phyloP scores from a whole-genome alignment of 2,888 invertebrate species.

The Eledona agricola region DNA sequence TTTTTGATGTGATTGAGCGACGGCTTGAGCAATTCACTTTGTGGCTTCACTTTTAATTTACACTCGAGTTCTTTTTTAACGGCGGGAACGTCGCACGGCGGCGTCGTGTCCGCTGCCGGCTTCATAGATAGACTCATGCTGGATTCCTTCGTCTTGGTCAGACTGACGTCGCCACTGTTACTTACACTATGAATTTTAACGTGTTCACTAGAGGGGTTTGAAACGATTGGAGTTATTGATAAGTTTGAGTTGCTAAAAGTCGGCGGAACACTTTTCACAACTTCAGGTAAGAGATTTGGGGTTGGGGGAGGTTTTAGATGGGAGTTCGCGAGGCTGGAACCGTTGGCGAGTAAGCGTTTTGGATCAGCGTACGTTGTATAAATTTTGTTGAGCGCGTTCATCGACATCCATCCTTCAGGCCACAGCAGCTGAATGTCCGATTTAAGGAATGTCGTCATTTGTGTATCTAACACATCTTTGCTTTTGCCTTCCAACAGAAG shows the following conservation, averaged over 20 bases:
- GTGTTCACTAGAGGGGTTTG: slow-evolving; percentile 15
- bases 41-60: slow-evolving; percentile 30
- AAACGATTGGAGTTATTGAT: slow-evolving; percentile 38
- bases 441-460: slow-evolving; percentile 63
- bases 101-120: slow-evolving; percentile 36
- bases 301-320: slow-evolving; percentile 3
- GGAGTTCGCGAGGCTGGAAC: slow-evolving; percentile 1
- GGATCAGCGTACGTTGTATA: slow-evolving; percentile 42
- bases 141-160: slow-evolving; percentile 44
- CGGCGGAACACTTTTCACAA: slow-evolving; percentile 31
- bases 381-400: slow-evolving; percentile 55
- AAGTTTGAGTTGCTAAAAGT: slow-evolving; percentile 34
- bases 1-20: slow-evolving; percentile 21
- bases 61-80: slow-evolving; percentile 30
- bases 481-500: slow-evolving; percentile 57
- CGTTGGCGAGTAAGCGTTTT: slow-evolving; percentile 19
- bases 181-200: slow-evolving; percentile 22
- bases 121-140: slow-evolving; percentile 23
- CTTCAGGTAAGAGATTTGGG: neutral
- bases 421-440: slow-evolving; percentile 64
- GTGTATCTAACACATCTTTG: slow-evolving; percentile 64
- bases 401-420: slow-evolving; percentile 68
- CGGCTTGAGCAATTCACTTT: slow-evolving; percentile 32
- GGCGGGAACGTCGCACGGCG: slow-evolving; percentile 37
- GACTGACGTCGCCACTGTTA: slow-evolving; percentile 38